Percentiles rank a stretch among this genome's conserved stretches.
Conservation (phyloP, 1,140 invertebrate genomes). For the Cataglyphis hispanica region DNA sequence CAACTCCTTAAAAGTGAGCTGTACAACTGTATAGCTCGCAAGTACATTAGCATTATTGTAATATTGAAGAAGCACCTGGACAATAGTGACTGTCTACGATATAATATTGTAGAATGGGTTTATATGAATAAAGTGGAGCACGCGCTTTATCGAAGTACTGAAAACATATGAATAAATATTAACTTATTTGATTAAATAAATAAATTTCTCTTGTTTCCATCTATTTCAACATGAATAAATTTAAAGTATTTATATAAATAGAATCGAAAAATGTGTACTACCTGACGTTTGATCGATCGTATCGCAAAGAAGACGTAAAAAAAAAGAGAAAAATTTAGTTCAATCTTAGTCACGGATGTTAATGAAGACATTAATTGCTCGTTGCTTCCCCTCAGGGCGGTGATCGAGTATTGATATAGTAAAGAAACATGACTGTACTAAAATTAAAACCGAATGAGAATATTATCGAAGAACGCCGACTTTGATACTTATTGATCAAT, state of each 20-base stretch:
- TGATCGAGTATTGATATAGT: not conserved
- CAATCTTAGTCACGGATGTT: conserved; percentile 21
- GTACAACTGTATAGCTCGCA: conserved; percentile 43
- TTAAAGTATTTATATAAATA: conserved; percentile 10
- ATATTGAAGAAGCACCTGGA: conserved; percentile 62
- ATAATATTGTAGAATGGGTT: not conserved
- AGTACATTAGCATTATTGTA: conserved; percentile 69
- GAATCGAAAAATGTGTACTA: not conserved
- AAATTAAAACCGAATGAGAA: conserved; percentile 38
- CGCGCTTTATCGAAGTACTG: not conserved
- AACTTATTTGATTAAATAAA: not conserved
- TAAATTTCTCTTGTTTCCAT: too few relatives aligned
- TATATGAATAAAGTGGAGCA: not conserved
- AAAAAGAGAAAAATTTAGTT: not conserved
- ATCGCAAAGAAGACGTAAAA: not conserved
- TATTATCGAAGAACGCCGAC: not conserved
- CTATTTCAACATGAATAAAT: not conserved
- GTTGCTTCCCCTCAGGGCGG: not conserved
- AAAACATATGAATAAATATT: not conserved
- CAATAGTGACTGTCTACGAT: conserved; percentile 5
- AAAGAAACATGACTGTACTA: not conserved
- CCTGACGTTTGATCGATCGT: conserved; percentile 13
- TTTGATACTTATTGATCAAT: not conserved
- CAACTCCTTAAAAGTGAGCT: conserved; percentile 63
- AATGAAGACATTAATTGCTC: conserved; percentile 34